phyloP scores from a whole-genome alignment of 2,113 vertebrate species.

The Falco punctatus region DNA sequence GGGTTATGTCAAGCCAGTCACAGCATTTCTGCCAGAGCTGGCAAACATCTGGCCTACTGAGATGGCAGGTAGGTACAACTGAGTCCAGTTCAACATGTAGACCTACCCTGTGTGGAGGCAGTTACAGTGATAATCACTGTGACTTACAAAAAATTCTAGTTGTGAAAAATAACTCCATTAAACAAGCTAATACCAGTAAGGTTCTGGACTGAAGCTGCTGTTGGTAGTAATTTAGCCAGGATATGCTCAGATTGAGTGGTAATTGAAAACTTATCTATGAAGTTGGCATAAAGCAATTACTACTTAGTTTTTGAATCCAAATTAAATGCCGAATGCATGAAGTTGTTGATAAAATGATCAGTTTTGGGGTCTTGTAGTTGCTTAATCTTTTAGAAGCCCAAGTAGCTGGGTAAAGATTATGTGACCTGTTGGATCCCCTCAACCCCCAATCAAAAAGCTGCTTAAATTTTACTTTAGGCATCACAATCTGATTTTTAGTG shows the following conservation, averaged over 20 bases:
- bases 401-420: not conserved
- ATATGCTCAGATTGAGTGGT: not conserved
- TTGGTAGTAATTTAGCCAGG: not conserved
- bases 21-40: not conserved
- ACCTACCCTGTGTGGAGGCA: not conserved
- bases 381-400: not conserved
- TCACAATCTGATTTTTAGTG: not conserved
- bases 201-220: not conserved
- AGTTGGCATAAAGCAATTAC: not conserved
- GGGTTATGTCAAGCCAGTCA: not conserved
- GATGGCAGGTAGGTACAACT: not conserved
- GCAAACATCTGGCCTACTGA: not conserved
- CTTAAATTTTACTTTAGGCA: not conserved
- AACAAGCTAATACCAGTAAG: not conserved
- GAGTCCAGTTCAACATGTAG: not conserved
- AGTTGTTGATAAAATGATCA: not conserved
- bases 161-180: not conserved
- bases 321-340: not conserved
- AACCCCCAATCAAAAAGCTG: not conserved
- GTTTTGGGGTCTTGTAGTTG: not conserved
- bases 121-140: too few relatives aligned
- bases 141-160: not conserved
- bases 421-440: not conserved
- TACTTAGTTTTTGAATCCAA: not conserved
- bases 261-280: not conserved